Evolutionary conservation across 2,113 vertebrate genomes (phyloP).

Genomic region (Strix uralensis): DNA sequence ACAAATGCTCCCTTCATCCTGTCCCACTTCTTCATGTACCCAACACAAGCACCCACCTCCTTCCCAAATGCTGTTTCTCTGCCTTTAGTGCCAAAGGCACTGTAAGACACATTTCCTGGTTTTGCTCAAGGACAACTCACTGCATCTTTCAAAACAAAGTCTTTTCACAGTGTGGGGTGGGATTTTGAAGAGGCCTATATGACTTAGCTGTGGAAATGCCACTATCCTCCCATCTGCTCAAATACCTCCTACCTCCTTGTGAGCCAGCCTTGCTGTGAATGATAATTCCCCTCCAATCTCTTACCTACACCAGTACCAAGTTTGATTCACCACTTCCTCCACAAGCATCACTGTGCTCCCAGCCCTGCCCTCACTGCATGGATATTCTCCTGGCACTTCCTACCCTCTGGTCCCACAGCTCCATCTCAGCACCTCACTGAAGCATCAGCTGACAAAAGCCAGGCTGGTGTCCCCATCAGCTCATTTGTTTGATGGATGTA

Average conservation of each 20-base stretch:
- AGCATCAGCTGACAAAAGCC: neutral
- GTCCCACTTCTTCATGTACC: neutral
- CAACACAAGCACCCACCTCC: conserved; percentile 8
- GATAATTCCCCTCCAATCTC: neutral
- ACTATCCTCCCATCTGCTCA: conserved; percentile 44
- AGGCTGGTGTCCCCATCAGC: neutral
- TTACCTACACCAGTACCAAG: conserved; percentile 2
- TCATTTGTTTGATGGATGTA: neutral
- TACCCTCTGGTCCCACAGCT: neutral
- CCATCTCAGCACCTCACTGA: neutral
- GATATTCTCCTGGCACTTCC: neutral
- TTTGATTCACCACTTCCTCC: neutral
- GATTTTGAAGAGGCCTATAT: conserved; percentile 47
- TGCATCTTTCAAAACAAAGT: conserved; percentile 1
- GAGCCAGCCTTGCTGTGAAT: conserved; percentile 37
- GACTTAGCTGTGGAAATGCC: conserved; percentile 63
- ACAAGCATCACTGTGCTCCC: neutral
- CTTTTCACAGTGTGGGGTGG: conserved; percentile 1
- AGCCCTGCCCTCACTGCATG: neutral
- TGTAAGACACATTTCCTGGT: neutral
- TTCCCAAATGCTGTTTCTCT: neutral
- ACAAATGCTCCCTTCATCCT: neutral
- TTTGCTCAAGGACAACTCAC: conserved; percentile 16
- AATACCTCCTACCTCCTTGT: conserved; percentile 32
- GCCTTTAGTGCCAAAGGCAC: neutral